Percentiles rank a stretch among this genome's conserved stretches.
phyloP scores from a whole-genome alignment of 2,113 vertebrate species.

The Saccopteryx leptura region DNA sequence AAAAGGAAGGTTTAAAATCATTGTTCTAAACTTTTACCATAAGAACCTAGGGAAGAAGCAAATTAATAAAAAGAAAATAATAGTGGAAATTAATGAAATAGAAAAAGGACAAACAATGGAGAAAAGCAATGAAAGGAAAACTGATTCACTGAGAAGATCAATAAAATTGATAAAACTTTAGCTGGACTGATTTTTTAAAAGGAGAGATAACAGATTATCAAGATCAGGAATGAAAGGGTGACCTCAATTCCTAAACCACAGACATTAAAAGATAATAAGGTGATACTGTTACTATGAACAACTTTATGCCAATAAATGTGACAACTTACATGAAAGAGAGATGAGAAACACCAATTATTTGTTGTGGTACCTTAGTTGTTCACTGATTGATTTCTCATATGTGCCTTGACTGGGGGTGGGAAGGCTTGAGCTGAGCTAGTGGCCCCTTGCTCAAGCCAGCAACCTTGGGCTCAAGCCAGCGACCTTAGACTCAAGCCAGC shows the following conservation, averaged over 20 bases:
- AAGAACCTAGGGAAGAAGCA: background rate
- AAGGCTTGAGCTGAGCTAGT: no score
- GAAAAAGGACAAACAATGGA: background rate
- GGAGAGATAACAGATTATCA: background rate
- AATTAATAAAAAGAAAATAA: constrained; percentile 2
- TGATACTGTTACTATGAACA: background rate
- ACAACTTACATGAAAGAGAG: background rate
- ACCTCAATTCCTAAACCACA: background rate
- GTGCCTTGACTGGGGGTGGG: no score
- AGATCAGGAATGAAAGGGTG: background rate
- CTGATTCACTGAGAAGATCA: background rate
- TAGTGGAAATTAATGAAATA: background rate
- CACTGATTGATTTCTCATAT: no score
- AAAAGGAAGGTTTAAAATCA: background rate
- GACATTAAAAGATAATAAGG: background rate
- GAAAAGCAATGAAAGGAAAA: constrained; percentile 30
- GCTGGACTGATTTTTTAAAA: background rate
- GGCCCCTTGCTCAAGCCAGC: no score
- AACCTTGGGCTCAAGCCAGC: no score
- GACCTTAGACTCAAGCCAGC: no score
- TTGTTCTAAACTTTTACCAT: constrained; percentile 14
- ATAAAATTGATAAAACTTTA: constrained; percentile 6
- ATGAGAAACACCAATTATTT: no score
- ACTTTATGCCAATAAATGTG: background rate
- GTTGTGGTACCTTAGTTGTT: no score